Percentiles rank a stretch among this genome's conserved stretches.
phyloP scores from a whole-genome alignment of 2,888 invertebrate genomes.

The Orgyia antiqua region DNA sequence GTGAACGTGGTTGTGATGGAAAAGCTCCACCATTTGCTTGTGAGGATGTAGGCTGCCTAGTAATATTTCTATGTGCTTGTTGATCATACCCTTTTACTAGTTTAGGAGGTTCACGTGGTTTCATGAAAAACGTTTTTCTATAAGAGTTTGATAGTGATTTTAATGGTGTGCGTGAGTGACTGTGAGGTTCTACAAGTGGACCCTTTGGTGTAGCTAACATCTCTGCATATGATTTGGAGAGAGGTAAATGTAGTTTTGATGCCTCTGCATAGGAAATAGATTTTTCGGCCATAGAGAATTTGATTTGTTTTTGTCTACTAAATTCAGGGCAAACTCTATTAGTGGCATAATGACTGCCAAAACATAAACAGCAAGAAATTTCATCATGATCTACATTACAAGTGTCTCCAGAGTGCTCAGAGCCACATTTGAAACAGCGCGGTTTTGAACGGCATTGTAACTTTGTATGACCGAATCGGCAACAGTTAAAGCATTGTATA shows the following conservation, averaged over 20 bases:
- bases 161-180: too few relatives aligned
- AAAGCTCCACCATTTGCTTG: neutral
- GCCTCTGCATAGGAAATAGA: neutral
- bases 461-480: constrained; percentile 1
- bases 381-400: too few relatives aligned
- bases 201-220: too few relatives aligned
- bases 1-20: neutral
- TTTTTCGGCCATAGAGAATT: neutral
- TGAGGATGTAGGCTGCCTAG: neutral
- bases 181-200: too few relatives aligned
- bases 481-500: neutral
- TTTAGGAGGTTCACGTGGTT: too few relatives aligned
- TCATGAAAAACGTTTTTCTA: too few relatives aligned
- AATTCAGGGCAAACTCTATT: neutral
- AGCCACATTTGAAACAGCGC: neutral
- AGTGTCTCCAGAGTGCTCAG: neutral
- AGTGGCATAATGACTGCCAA: neutral
- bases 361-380: neutral
- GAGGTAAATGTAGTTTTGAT: too few relatives aligned
- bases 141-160: too few relatives aligned
- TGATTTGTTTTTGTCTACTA: neutral
- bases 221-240: too few relatives aligned
- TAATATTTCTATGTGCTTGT: too few relatives aligned
- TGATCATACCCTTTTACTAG: too few relatives aligned
- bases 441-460: neutral